A percentile compares a stretch with the other conserved stretches of the same genome.
Evolutionary conservation across 2,113 vertebrate species (phyloP).

Genomic region (Paraplagusia blochii): DNA sequence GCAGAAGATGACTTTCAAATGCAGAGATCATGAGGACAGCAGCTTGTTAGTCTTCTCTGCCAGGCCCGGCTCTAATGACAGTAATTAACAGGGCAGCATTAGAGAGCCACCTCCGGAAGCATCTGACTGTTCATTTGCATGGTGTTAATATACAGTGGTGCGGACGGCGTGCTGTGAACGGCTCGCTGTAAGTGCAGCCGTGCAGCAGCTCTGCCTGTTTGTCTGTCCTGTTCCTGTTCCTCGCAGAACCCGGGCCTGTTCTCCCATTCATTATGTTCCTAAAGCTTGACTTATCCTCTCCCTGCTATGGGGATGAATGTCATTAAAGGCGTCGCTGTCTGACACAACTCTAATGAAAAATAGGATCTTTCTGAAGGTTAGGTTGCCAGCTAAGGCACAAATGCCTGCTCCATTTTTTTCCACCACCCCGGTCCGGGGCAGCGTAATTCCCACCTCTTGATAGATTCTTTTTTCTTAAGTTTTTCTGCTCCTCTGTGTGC

Average conservation of each 20-base stretch:
- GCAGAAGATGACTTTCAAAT: slow-evolving; percentile 92
- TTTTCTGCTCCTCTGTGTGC: slow-evolving; percentile 66
- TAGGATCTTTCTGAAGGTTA: slow-evolving; percentile 84
- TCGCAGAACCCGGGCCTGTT: slow-evolving; percentile 66
- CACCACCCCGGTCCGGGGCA: slow-evolving; percentile 64
- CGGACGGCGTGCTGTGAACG: slow-evolving; percentile 78
- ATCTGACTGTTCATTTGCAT: slow-evolving; percentile 89
- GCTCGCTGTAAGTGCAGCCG: slow-evolving; percentile 72
- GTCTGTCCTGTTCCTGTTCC: slow-evolving; percentile 62
- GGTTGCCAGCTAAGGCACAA: slow-evolving; percentile 75
- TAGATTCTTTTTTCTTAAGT: slow-evolving; percentile 78
- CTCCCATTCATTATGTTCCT: slow-evolving; percentile 81
- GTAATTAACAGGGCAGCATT: slow-evolving; percentile 94
- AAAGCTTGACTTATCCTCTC: slow-evolving; percentile 80
- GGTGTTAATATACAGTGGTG: slow-evolving; percentile 80
- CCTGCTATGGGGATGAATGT: slow-evolving; percentile 79
- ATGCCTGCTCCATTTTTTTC: slow-evolving; percentile 75
- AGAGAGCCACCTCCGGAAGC: slow-evolving; percentile 84
- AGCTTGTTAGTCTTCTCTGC: slow-evolving; percentile 84
- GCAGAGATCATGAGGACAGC: slow-evolving; percentile 92
- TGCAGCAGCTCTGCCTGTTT: slow-evolving; percentile 61
- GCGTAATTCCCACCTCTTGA: slow-evolving; percentile 79
- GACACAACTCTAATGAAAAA: slow-evolving; percentile 83
- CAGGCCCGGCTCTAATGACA: slow-evolving; percentile 84
- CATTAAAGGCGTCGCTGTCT: slow-evolving; percentile 80